phyloP scores from a whole-genome alignment of 2,797 vertebrate species.

The Cyprinella venusta region DNA sequence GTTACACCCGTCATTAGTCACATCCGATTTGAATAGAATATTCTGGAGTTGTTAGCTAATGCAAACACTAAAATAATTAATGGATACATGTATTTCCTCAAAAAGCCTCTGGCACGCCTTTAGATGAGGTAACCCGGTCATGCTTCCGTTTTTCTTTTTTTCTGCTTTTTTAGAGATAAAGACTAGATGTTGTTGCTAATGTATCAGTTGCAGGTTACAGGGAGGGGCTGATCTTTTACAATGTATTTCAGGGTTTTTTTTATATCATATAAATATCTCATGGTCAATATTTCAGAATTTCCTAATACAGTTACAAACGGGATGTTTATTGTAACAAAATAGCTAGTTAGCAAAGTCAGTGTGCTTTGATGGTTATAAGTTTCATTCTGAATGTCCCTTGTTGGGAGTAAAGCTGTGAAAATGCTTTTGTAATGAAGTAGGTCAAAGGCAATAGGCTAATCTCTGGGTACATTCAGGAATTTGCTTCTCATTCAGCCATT shows the following conservation, averaged over 20 bases:
- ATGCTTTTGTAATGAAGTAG: conserved; percentile 49
- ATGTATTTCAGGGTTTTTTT: background rate
- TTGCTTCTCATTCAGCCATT: conserved; percentile 20
- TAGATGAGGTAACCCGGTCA: conserved; percentile 45
- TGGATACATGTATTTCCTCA: conserved; percentile 21
- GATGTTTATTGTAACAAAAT: background rate
- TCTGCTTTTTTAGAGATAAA: conserved; percentile 26
- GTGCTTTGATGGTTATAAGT: conserved; percentile 27
- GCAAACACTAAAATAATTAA: background rate
- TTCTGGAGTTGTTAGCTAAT: conserved; percentile 16
- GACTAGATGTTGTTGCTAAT: conserved; percentile 23
- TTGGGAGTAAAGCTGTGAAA: conserved; percentile 29
- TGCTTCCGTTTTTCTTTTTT: conserved; percentile 39
- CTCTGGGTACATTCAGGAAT: conserved; percentile 16
- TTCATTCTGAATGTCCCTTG: conserved; percentile 29
- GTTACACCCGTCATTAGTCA: conserved; percentile 48
- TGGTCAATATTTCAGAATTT: conserved; percentile 7
- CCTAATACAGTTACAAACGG: background rate
- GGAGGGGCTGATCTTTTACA: background rate
- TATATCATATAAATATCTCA: background rate
- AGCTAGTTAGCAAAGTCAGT: background rate
- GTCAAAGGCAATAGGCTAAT: conserved; percentile 53
- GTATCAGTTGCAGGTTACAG: conserved; percentile 1
- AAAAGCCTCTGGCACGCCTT: conserved; percentile 31
- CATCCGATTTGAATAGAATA: conserved; percentile 48